Conservation (phyloP, 2,797 vertebrate genomes). For the Hephaestus fuliginosus region DNA sequence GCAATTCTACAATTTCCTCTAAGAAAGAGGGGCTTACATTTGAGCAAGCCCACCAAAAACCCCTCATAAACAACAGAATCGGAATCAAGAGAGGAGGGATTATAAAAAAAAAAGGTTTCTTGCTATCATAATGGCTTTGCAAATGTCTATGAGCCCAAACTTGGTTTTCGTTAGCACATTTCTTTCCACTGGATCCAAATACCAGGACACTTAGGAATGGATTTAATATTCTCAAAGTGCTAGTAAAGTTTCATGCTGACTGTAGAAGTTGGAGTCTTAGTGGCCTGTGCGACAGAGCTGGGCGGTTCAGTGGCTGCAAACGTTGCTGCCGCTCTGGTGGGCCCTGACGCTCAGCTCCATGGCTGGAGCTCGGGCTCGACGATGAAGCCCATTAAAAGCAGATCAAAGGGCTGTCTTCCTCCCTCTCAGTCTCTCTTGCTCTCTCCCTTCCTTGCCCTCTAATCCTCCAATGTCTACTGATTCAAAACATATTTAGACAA, state of each 20-base stretch:
- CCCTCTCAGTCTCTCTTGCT: slow-evolving; percentile 17
- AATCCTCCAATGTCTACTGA: slow-evolving; percentile 74
- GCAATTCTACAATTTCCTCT: slow-evolving; percentile 9
- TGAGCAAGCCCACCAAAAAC: slow-evolving; percentile 39
- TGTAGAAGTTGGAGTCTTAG: slow-evolving; percentile 68
- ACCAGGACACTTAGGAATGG: slow-evolving; percentile 52
- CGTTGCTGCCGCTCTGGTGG: slow-evolving; percentile 58
- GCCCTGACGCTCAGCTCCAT: slow-evolving; percentile 46
- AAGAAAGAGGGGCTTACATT: slow-evolving; percentile 26
- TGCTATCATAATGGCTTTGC: slow-evolving; percentile 40
- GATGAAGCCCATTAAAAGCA: slow-evolving; percentile 77
- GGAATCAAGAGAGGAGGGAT: slow-evolving; percentile 52
- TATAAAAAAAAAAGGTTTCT: slow-evolving; percentile 38
- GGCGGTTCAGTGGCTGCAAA: slow-evolving; percentile 50
- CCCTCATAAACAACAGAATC: slow-evolving; percentile 57
- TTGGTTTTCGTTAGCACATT: slow-evolving; percentile 55
- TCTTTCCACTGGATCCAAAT: slow-evolving; percentile 46
- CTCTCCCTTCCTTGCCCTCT: slow-evolving; percentile 45
- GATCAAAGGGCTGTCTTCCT: slow-evolving; percentile 74
- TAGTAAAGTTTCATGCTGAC: slow-evolving; percentile 72
- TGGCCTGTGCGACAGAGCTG: slow-evolving; percentile 59
- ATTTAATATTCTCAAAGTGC: slow-evolving; percentile 60
- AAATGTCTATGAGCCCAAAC: slow-evolving; percentile 51
- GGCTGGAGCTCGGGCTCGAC: slow-evolving; percentile 54
- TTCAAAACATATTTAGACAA: slow-evolving; percentile 69